Evolutionary conservation across 1,140 invertebrate genomes (phyloP).

Genomic region (Eumeta japonica): DNA sequence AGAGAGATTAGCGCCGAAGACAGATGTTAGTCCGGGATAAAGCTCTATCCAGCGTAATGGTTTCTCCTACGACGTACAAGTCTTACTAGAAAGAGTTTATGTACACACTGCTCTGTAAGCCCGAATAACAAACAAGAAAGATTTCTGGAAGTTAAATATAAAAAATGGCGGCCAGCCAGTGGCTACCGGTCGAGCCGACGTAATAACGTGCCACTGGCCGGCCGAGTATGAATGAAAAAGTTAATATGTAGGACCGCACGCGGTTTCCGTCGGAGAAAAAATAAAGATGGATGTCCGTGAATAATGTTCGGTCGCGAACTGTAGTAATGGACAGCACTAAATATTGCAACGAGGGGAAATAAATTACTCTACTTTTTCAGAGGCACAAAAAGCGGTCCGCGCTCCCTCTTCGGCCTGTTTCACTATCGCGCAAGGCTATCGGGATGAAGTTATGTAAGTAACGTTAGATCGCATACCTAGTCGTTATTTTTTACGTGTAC

Average conservation of each 20-base stretch:
- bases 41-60: not conserved
- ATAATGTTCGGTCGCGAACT: conserved; percentile 54
- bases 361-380: conserved; percentile 54
- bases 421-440: too few species aligned
- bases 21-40: conserved; percentile 19
- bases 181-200: conserved; percentile 8
- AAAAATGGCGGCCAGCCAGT: not conserved
- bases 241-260: conserved; percentile 42
- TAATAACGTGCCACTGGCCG: conserved; percentile 26
- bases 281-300: conserved; percentile 50
- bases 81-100: not conserved
- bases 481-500: too few species aligned
- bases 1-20: too few species aligned
- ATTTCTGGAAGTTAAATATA: not conserved
- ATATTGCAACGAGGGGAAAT: conserved; percentile 54
- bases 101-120: too few species aligned
- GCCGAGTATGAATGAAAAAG: conserved; percentile 44
- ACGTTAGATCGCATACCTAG: too few species aligned
- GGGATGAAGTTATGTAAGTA: too few species aligned
- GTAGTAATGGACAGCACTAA: conserved; percentile 55
- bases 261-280: conserved; percentile 31
- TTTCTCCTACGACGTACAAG: conserved; percentile 7
- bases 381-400: conserved; percentile 46
- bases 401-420: conserved; percentile 48
- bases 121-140: not conserved